These are phyloP conservation scores for Mirounga angustirostris DNA, from an alignment of 2,113 vertebrate species.

Conservation along the genomic window DNA sequence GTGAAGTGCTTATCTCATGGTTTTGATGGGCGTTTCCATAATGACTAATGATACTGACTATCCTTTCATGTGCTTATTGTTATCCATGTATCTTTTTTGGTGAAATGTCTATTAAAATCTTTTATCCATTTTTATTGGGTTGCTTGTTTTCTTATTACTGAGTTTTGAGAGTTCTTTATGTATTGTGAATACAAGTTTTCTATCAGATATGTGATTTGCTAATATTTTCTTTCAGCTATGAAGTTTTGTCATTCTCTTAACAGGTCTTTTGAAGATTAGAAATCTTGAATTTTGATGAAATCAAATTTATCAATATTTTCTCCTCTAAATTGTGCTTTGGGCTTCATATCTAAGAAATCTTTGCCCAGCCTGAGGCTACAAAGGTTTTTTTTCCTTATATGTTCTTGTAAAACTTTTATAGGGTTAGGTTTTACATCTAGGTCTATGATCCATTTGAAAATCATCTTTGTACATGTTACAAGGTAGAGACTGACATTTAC, in stretches of 20 bases:
- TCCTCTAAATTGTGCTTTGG: background rate
- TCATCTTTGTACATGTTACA: background rate
- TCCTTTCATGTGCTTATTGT: background rate
- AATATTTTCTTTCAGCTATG: background rate
- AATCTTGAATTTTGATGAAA: background rate
- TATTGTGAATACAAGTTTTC: background rate
- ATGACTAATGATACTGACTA: background rate
- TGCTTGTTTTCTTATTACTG: background rate
- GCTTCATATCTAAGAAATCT: background rate
- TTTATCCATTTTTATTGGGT: background rate
- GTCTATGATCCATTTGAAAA: background rate
- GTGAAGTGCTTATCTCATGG: background rate
- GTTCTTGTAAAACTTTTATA: background rate
- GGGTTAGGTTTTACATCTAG: background rate
- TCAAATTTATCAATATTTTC: background rate
- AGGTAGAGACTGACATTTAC: background rate
- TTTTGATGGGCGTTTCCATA: background rate
- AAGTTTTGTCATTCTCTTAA: background rate
- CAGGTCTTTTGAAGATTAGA: background rate
- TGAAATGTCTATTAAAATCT: background rate
- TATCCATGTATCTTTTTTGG: background rate
- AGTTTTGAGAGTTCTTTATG: background rate
- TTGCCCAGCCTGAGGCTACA: background rate
- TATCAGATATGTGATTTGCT: background rate
- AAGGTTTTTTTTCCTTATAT: background rate